Percentiles rank a stretch among this genome's conserved stretches.
phyloP scores from a whole-genome alignment of 2,113 vertebrate species.

The Tricholaema leucomelas region DNA sequence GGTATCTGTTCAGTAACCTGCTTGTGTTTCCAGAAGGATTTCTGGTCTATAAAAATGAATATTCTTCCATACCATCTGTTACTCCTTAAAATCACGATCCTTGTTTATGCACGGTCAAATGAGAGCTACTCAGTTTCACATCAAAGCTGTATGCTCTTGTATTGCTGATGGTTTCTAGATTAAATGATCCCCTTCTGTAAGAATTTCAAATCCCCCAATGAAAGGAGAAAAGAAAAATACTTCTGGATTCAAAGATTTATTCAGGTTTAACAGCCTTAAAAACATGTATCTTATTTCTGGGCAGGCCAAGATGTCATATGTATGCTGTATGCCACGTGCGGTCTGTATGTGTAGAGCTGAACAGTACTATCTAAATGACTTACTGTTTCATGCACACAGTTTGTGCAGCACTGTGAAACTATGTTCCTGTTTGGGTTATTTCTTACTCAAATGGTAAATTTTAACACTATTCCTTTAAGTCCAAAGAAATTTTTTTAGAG shows the following conservation, averaged over 20 bases:
- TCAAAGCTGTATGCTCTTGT: constrained; percentile 24
- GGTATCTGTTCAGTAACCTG: constrained; percentile 46
- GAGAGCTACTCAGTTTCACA: constrained; percentile 39
- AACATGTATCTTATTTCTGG: constrained; percentile 56
- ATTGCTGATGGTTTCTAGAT: not conserved
- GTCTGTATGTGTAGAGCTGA: constrained; percentile 68
- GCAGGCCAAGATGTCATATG: constrained; percentile 59
- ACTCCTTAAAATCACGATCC: constrained; percentile 51
- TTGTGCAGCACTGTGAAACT: constrained; percentile 73
- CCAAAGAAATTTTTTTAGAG: constrained; percentile 75
- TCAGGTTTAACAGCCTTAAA: constrained; percentile 66
- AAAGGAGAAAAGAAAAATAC: constrained; percentile 49
- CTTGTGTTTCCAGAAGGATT: constrained; percentile 72
- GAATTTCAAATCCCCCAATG: not conserved
- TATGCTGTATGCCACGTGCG: constrained; percentile 63
- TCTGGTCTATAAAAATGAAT: constrained; percentile 50
- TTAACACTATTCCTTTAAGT: constrained; percentile 78
- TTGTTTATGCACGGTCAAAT: constrained; percentile 41
- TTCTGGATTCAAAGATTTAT: constrained; percentile 75
- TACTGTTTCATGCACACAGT: constrained; percentile 60
- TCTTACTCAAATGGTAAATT: constrained; percentile 69
- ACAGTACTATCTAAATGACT: constrained; percentile 55
- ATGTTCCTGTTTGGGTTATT: constrained; percentile 63
- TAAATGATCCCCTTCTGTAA: constrained; percentile 14
- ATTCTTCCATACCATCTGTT: constrained; percentile 38